Base-by-base conservation (phyloP, 2,113 vertebrate genomes). In the Halichoeres trimaculatus region DNA sequence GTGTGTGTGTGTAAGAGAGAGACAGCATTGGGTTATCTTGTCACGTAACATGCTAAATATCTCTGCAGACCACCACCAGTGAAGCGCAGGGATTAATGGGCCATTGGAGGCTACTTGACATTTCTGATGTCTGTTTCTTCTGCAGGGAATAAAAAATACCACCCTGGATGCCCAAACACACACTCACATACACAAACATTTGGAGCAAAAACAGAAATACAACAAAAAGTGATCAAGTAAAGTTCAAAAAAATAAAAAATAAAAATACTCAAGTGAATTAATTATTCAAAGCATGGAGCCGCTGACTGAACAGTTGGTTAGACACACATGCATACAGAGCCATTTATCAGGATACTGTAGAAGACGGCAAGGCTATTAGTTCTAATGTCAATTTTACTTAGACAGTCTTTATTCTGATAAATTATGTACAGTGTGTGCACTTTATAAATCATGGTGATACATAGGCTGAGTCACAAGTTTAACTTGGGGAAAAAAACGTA, bases 71-170 rank as follows among this genome's bases (percentile, higher is more conserved):
- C 71, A 78, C 62, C 72, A 79, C 60, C 66, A 72, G 55, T 59
- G 70, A 76, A 61, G 59, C 45, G 58, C 5, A 14, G 67, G 80
- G 84, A 89, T 87, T 88, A 88, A 89, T 81, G 81, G 71, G 69
- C 65, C 73, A 76, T 76, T 70, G 68, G 71, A 83, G 84, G 69
- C 68, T 70, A 64, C 73, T 85, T 88, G 85, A 89, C 87, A 90
- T 86, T 86, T 90, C 56, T 80, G 38, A 45, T 6, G 30, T 38
- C 53, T 26, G 54, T 75, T 76, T 80, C 40, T 56, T 72, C 52
- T 76, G 60, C 60, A 78, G 60, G 61, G 56, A 81, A 71, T 57
- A 68, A 74, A 52, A 70, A 81, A 65, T 47, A 78, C 52, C 58
- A 52, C 43, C 38, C 43, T 40, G n/a, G 35, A 50, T 54, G 30